A percentile compares a stretch with the other conserved stretches of the same genome.
Conservation (phyloP, 2,113 vertebrate species). For the Todiramphus chloris region DNA sequence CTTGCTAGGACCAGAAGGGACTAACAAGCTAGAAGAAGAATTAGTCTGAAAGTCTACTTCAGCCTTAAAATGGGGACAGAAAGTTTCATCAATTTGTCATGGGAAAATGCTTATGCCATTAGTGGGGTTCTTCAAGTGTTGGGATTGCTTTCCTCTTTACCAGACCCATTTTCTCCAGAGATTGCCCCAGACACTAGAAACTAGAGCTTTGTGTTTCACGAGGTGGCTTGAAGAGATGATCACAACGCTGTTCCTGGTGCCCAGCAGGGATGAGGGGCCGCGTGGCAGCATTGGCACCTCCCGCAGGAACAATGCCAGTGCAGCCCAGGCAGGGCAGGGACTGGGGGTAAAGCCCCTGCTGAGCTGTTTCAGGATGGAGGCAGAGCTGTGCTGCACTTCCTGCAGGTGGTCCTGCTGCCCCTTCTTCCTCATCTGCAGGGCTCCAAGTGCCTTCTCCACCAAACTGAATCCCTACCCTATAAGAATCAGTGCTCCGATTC, state of each 20-base stretch:
- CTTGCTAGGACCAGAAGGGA: background rate
- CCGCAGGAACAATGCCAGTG: fast-evolving
- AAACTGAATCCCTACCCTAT: fast-evolving
- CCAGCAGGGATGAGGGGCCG: background rate
- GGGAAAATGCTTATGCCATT: background rate
- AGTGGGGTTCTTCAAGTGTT: background rate
- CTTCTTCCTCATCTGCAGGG: background rate
- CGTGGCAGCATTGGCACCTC: background rate
- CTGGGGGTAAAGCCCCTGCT: background rate
- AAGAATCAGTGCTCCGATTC: background rate
- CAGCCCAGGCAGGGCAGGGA: background rate
- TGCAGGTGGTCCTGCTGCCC: background rate
- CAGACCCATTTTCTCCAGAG: background rate
- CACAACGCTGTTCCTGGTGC: fast-evolving
- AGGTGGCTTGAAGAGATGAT: fast-evolving
- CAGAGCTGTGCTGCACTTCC: background rate
- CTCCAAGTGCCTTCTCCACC: background rate
- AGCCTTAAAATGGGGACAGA: background rate
- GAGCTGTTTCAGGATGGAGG: background rate
- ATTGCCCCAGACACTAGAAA: background rate
- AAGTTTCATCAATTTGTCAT: background rate
- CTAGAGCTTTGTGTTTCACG: background rate
- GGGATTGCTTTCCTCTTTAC: background rate
- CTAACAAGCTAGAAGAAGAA: background rate
- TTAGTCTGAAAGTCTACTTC: background rate